These are phyloP conservation scores for Takifugu ocellatus DNA, from an alignment of 2,797 vertebrate genomes.

Conservation along the genomic window DNA sequence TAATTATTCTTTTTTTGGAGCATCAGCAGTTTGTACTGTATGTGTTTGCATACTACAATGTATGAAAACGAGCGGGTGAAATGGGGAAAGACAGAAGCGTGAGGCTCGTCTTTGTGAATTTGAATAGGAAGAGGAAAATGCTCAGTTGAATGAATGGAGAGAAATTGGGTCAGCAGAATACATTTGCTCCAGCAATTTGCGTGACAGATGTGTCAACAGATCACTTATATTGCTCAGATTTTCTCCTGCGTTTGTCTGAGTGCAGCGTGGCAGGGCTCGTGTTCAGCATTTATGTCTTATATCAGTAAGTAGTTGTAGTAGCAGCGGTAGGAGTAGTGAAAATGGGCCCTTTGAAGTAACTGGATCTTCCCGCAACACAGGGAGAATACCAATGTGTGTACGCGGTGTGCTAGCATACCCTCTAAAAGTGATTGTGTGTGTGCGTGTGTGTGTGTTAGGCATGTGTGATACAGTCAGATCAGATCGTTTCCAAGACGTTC, in stretches of 20 bases:
- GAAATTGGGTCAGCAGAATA: slow-evolving; percentile 62
- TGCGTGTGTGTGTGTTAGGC: slow-evolving; percentile 41
- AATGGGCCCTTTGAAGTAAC: slow-evolving; percentile 65
- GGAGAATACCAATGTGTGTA: slow-evolving; percentile 64
- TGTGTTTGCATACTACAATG: slow-evolving; percentile 1
- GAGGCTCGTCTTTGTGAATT: slow-evolving; percentile 22
- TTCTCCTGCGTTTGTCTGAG: slow-evolving; percentile 33
- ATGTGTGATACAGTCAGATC: slow-evolving; percentile 71
- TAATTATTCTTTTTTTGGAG: slow-evolving; percentile 2
- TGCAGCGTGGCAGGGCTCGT: slow-evolving; percentile 28
- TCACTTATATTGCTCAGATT: slow-evolving; percentile 22
- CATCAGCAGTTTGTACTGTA: not conserved
- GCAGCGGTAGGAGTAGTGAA: slow-evolving; percentile 54
- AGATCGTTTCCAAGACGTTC: slow-evolving; percentile 72
- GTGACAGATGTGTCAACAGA: slow-evolving; percentile 30
- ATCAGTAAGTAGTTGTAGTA: slow-evolving; percentile 41
- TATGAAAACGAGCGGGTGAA: slow-evolving; percentile 21
- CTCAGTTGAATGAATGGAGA: slow-evolving; percentile 42
- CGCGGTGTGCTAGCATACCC: slow-evolving; percentile 33
- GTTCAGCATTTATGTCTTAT: slow-evolving; percentile 42
- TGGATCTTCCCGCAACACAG: slow-evolving; percentile 46
- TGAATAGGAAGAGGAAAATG: slow-evolving; percentile 33
- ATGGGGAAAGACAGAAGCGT: slow-evolving; percentile 4
- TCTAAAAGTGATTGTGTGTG: slow-evolving; percentile 5
- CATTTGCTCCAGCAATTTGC: slow-evolving; percentile 40